Percentiles rank a stretch among this genome's conserved stretches.
Conservation (phyloP, 2,888 invertebrate species). For the Tachina fera region DNA sequence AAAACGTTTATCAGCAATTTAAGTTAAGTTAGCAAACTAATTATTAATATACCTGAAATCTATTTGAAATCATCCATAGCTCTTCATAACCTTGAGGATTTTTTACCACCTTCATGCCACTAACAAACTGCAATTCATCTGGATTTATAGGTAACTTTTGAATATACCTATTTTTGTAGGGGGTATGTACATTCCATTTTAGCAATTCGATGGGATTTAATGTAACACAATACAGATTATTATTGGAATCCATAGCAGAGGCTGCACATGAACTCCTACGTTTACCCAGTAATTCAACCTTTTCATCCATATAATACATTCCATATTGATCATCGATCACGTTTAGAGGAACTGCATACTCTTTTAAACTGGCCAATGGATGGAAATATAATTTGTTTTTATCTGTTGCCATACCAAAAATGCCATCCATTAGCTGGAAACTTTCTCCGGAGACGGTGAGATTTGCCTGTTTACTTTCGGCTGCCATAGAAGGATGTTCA, state of each 20-base stretch:
- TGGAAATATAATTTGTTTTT: slow-evolving; percentile 85
- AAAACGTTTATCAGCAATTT: not conserved
- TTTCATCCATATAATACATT: slow-evolving; percentile 81
- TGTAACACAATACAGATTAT: slow-evolving; percentile 85
- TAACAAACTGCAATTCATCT: slow-evolving; percentile 88
- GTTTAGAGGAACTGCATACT: slow-evolving; percentile 85
- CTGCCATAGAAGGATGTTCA: slow-evolving; percentile 84
- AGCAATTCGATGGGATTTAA: slow-evolving; percentile 88
- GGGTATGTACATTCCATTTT: slow-evolving; percentile 88
- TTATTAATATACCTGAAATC: slow-evolving; percentile 85
- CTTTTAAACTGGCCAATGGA: slow-evolving; percentile 86
- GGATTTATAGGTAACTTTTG: slow-evolving; percentile 85
- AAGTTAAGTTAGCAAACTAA: not conserved
- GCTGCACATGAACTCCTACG: slow-evolving; percentile 88
- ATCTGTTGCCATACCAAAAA: slow-evolving; percentile 85
- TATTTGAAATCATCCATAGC: slow-evolving; percentile 87
- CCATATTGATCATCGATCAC: slow-evolving; percentile 84
- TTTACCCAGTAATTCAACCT: slow-evolving; percentile 84
- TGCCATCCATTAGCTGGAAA: slow-evolving; percentile 88
- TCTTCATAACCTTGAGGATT: slow-evolving; percentile 85
- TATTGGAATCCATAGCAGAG: slow-evolving; percentile 85
- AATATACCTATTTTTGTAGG: slow-evolving; percentile 85
- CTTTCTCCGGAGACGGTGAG: slow-evolving; percentile 84
- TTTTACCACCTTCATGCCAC: slow-evolving; percentile 88
- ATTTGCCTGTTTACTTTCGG: slow-evolving; percentile 85